phyloP scores from a whole-genome alignment of 2,888 invertebrate species.

The Nephrotoma flavescens region DNA sequence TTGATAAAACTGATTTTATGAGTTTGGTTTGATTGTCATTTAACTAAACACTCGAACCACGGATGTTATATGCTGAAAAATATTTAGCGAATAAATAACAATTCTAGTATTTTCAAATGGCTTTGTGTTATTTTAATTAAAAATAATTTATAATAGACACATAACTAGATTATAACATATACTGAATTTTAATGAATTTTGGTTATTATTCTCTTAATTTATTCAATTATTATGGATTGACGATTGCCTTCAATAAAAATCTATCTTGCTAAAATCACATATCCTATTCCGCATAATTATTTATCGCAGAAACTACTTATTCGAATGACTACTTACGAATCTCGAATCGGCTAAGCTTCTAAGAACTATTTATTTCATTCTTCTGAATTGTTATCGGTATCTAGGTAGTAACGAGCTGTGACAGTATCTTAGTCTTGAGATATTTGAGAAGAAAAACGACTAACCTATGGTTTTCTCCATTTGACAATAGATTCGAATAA shows the following conservation, averaged over 20 bases:
- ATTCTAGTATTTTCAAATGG: background rate
- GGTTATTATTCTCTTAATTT: background rate
- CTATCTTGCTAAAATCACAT: background rate
- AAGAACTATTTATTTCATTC: no score
- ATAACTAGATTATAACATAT: background rate
- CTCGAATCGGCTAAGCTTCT: no score
- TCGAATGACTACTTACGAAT: no score
- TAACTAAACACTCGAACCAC: background rate
- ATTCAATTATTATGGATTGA: background rate
- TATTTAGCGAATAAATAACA: background rate
- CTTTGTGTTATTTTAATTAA: background rate
- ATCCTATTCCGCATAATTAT: background rate
- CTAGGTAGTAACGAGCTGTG: no score
- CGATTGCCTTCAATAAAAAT: background rate
- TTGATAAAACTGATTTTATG: background rate
- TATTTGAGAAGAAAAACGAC: no score
- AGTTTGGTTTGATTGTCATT: background rate
- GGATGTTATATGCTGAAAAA: background rate
- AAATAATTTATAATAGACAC: background rate
- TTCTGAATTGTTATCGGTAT: no score
- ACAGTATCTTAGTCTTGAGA: no score
- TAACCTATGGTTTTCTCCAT: no score
- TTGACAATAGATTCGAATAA: no score
- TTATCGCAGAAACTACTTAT: background rate
- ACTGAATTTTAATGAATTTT: background rate